Evolutionary conservation across 2,888 invertebrate genomes (phyloP).

Genomic region (Lithophane ornitopus): DNA sequence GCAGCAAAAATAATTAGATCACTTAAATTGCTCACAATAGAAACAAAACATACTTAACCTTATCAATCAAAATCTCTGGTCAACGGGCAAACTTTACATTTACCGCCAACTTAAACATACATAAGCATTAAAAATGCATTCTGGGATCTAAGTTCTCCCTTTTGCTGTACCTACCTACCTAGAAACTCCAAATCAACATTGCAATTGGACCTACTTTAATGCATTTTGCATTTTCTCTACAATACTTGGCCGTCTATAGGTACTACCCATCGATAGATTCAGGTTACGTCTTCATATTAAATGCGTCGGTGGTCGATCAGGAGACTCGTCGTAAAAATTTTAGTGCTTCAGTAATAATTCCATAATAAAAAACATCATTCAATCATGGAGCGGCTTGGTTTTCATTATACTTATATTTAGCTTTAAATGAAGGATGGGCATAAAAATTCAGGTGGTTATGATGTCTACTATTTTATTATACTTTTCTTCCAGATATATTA

Average conservation of each 20-base stretch:
- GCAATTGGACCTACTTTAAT: neutral
- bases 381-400: constrained; percentile 71
- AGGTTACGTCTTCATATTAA: constrained; percentile 62
- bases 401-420: constrained; percentile 71
- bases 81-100: too few species aligned
- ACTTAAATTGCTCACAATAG: neutral
- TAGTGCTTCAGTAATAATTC: constrained; percentile 75
- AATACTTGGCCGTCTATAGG: constrained; percentile 2
- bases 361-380: constrained; percentile 75
- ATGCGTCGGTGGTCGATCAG: constrained; percentile 73
- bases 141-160: neutral
- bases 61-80: neutral
- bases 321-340: constrained; percentile 74
- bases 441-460: constrained; percentile 58
- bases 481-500: constrained; percentile 39
- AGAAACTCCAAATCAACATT: constrained; percentile 4
- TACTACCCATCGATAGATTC: constrained; percentile 31
- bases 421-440: constrained; percentile 70
- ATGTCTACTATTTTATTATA: constrained; percentile 51
- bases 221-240: neutral
- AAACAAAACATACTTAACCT: neutral
- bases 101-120: neutral
- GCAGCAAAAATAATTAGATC: neutral
- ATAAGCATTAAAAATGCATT: neutral
- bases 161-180: neutral